Conservation (phyloP, 1,140 invertebrate species). For the Eubasilissa regina region DNA sequence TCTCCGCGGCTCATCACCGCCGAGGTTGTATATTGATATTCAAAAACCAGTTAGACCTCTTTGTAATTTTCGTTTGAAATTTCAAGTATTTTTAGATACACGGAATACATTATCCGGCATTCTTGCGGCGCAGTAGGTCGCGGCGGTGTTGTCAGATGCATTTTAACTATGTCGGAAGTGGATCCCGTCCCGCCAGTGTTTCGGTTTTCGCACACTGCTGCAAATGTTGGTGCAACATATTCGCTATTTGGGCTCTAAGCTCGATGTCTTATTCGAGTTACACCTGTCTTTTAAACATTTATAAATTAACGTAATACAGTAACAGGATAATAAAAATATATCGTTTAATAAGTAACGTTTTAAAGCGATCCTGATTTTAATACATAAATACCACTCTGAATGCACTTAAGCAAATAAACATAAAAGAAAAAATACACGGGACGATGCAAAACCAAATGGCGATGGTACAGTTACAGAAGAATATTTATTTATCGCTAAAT, state of each 20-base stretch:
- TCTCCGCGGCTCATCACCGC: background rate
- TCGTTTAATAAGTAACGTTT: no score
- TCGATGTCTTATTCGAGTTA: no score
- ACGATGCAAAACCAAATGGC: no score
- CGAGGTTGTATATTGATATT: conserved; percentile 31
- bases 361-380: no score
- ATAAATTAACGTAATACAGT: no score
- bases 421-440: no score
- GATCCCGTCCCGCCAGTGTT: background rate
- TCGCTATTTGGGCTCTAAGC: background rate
- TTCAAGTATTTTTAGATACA: conserved; percentile 21
- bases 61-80: conserved; percentile 33
- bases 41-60: conserved; percentile 26
- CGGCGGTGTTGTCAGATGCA: conserved; percentile 32
- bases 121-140: conserved; percentile 22
- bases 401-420: no score
- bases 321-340: no score
- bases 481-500: no score
- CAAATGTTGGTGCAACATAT: background rate
- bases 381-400: no score
- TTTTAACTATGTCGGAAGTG: conserved; percentile 28
- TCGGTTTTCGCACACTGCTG: background rate
- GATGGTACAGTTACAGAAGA: no score
- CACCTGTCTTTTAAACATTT: no score
- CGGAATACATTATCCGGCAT: conserved; percentile 30